Percentiles rank a stretch among this genome's conserved stretches.
phyloP scores from a whole-genome alignment of 2,113 vertebrate genomes.

The Notothenia coriiceps region DNA sequence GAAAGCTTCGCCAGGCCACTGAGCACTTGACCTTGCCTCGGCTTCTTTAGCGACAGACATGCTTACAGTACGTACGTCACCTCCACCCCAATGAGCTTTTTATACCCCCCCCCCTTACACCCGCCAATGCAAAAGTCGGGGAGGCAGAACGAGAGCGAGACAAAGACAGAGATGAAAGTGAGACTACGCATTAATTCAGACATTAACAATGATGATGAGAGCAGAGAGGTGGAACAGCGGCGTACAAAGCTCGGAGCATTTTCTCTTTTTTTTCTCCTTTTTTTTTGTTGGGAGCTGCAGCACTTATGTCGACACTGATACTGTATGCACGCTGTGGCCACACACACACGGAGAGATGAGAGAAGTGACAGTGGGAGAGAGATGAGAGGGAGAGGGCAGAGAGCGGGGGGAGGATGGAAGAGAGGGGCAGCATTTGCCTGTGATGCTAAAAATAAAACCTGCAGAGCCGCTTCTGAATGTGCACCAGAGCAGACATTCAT shows the following conservation, averaged over 20 bases:
- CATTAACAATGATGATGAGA: constrained; percentile 61
- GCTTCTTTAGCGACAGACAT: constrained; percentile 56
- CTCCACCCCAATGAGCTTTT: constrained; percentile 52
- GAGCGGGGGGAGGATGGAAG: constrained; percentile 16
- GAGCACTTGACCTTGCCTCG: constrained; percentile 71
- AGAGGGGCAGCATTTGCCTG: constrained; percentile 64
- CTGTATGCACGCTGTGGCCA: constrained; percentile 6
- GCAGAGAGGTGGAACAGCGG: constrained; percentile 42
- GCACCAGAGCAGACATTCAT: constrained; percentile 72
- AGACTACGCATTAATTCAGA: constrained; percentile 49
- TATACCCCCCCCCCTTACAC: constrained; percentile 5
- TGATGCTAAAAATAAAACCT: constrained; percentile 84
- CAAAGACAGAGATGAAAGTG: constrained; percentile 39
- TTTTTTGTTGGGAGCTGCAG: constrained; percentile 16
- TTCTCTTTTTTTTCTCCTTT: no score
- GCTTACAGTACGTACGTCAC: constrained; percentile 59
- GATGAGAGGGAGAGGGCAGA: constrained; percentile 52
- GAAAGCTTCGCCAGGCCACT: constrained; percentile 53
- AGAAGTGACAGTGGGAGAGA: constrained; percentile 65
- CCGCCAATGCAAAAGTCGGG: background rate
- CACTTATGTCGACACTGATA: constrained; percentile 23
- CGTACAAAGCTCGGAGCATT: constrained; percentile 23
- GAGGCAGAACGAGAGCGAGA: constrained; percentile 14
- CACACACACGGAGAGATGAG: constrained; percentile 54
- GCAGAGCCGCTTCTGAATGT: constrained; percentile 72